A percentile compares a stretch with the other conserved stretches of the same genome.
Evolutionary conservation across 2,113 vertebrate genomes (phyloP).

Genomic region (Beaufortia kweichowensis): DNA sequence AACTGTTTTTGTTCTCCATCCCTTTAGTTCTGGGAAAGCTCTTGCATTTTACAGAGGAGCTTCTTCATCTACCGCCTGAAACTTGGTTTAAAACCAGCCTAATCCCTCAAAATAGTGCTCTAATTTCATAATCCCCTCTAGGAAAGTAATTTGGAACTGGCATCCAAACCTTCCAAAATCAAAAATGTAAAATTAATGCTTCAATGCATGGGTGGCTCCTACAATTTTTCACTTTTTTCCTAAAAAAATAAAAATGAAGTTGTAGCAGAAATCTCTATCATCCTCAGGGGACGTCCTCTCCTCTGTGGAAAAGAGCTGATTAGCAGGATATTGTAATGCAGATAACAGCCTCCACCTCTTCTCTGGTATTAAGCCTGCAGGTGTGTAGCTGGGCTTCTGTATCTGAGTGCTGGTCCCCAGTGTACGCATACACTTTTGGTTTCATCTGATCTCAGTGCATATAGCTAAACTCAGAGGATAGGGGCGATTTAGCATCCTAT

Average conservation of each 20-base stretch:
- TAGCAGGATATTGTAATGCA: conserved; percentile 50
- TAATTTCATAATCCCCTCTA: conserved; percentile 55
- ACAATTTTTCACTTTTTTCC: conserved; percentile 2
- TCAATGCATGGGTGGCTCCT: conserved; percentile 27
- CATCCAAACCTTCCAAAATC: conserved; percentile 42
- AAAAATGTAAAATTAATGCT: conserved; percentile 45
- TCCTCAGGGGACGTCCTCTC: conserved; percentile 29
- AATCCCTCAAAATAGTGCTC: conserved; percentile 52
- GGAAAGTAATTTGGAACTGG: conserved; percentile 47
- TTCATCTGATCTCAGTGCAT: conserved; percentile 42
- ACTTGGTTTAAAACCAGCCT: conserved; percentile 30
- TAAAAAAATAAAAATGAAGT: conserved; percentile 17
- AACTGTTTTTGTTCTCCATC: conserved; percentile 35
- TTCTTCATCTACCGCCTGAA: conserved; percentile 8
- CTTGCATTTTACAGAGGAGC: conserved; percentile 6
- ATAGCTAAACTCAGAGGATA: conserved; percentile 20
- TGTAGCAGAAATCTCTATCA: conserved; percentile 35
- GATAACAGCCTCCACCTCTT: conserved; percentile 44
- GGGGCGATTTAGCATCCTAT: conserved; percentile 15
- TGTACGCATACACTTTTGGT: conserved; percentile 32
- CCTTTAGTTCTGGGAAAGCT: background rate
- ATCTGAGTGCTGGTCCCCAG: conserved; percentile 20
- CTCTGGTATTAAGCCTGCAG: conserved; percentile 28
- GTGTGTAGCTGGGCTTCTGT: conserved; percentile 33
- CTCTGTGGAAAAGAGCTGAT: conserved; percentile 44